Percentiles rank a stretch among this genome's conserved stretches.
Conservation (phyloP, 2,113 vertebrate species). For the Chrysochloris asiatica region DNA sequence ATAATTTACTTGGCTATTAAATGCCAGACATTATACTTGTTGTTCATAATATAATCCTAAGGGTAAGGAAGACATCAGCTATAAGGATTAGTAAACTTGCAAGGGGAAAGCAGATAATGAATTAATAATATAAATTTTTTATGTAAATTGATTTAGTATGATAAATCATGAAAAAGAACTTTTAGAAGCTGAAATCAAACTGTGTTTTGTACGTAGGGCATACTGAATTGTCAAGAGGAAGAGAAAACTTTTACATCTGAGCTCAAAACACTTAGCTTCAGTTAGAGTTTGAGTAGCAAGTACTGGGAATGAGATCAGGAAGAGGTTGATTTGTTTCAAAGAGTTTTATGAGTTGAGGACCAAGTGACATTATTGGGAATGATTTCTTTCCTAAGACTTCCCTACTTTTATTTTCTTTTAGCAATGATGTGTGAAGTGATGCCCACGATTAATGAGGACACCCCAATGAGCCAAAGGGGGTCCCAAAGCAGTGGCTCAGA, state of each 20-base stretch:
- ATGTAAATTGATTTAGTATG: not conserved
- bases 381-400: constrained; percentile 22
- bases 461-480: constrained; percentile 97
- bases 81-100: constrained; percentile 16
- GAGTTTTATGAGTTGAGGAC: not conserved
- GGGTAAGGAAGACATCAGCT: not conserved
- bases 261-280: not conserved
- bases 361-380: not conserved
- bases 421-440: constrained; percentile 99
- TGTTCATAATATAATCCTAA: not conserved
- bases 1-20: not conserved
- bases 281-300: not conserved
- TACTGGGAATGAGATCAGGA: not conserved
- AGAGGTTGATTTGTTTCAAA: not conserved
- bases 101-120: not conserved
- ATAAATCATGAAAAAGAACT: not conserved
- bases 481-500: constrained; percentile 97
- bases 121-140: not conserved
- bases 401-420: constrained; percentile 77
- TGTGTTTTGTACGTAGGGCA: not conserved
- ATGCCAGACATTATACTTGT: not conserved
- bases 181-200: not conserved
- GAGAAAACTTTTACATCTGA: not conserved
- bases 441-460: constrained; percentile 99
- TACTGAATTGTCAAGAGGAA: not conserved